Percentiles rank a stretch among this genome's conserved stretches.
Conservation (phyloP, 2,113 vertebrate genomes). For the Struthidea cinerea region DNA sequence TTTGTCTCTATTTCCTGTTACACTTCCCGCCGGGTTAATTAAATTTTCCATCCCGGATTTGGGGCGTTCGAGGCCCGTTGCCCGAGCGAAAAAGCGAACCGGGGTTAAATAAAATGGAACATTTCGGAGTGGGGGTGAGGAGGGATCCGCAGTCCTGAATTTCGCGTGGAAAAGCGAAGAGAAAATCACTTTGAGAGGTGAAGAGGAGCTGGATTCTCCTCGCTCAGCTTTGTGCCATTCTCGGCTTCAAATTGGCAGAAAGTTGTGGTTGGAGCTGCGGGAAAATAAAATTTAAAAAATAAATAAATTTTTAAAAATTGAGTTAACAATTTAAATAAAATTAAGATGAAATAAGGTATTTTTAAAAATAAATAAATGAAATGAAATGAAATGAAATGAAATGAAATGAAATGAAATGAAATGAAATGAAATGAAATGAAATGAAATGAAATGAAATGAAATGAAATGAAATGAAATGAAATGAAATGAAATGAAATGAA, state of each 20-base stretch:
- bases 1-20: background rate
- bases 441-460: too few relatives aligned
- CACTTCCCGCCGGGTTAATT: background rate
- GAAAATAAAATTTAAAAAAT: background rate
- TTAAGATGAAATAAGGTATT: too few relatives aligned
- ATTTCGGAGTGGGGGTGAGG: background rate
- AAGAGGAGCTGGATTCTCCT: background rate
- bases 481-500: too few relatives aligned
- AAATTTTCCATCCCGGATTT: background rate
- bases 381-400: too few relatives aligned
- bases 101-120: background rate
- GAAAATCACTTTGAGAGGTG: background rate
- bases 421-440: too few relatives aligned
- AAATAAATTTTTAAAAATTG: background rate
- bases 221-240: background rate
- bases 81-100: background rate
- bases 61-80: background rate
- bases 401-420: too few relatives aligned
- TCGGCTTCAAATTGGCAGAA: background rate
- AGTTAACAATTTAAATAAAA: too few relatives aligned
- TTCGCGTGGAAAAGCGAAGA: background rate
- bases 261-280: background rate
- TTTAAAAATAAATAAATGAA: too few relatives aligned
- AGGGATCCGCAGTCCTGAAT: background rate
- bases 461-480: too few relatives aligned